Conservation (phyloP, 2,113 vertebrate genomes). For the Lichenostomus cassidix region DNA sequence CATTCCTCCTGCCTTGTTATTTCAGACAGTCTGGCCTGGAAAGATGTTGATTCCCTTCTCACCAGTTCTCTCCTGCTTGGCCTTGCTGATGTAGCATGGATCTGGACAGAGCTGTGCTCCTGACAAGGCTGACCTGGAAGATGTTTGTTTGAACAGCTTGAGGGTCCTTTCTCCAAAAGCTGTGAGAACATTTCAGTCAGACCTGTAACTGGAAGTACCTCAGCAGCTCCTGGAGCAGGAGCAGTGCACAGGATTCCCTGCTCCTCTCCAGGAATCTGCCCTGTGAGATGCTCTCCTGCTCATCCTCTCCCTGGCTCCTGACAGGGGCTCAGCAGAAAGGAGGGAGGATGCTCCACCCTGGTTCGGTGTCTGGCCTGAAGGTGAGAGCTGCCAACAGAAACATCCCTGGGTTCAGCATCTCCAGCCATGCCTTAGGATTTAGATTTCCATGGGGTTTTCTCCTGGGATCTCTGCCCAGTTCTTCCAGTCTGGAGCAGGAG, state of each 20-base stretch:
- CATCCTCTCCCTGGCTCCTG: not conserved
- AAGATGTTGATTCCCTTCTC: not conserved
- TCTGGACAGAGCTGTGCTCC: not conserved
- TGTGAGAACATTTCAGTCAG: not conserved
- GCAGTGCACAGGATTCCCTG: not conserved
- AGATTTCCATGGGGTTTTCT: not conserved
- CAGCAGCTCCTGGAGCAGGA: not conserved
- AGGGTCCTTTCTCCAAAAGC: not conserved
- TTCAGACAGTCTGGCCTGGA: conserved; percentile 10
- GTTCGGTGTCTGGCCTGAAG: not conserved
- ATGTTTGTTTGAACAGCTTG: not conserved
- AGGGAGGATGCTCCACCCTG: not conserved
- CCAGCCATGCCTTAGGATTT: not conserved
- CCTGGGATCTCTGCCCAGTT: not conserved
- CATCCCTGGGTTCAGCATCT: not conserved
- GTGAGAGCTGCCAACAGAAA: not conserved
- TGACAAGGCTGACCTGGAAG: not conserved
- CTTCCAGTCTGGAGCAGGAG: not conserved
- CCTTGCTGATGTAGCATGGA: not conserved
- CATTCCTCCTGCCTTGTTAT: conserved; percentile 2
- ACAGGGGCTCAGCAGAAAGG: not conserved
- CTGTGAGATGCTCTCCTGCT: not conserved
- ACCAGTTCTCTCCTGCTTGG: not conserved
- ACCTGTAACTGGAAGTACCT: not conserved
- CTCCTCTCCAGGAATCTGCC: not conserved